Evolutionary conservation across 2,888 invertebrate species (phyloP).

Genomic region (Synanthedon formicaeformis): DNA sequence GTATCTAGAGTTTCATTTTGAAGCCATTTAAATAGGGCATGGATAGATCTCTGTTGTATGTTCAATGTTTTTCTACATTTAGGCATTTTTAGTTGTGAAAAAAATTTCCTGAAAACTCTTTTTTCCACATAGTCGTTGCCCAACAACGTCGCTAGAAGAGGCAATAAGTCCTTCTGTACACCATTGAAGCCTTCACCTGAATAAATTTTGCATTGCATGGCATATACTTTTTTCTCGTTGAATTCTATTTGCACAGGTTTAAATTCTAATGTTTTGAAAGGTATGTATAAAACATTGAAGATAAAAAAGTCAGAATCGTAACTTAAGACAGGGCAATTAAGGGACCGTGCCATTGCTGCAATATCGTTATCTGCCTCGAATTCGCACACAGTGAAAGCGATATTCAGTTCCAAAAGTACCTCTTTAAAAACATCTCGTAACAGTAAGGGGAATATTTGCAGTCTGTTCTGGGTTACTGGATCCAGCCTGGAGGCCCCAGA

Average conservation of each 20-base stretch:
- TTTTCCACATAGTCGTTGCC: slow-evolving; percentile 91
- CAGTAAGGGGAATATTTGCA: slow-evolving; percentile 80
- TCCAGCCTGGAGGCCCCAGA: slow-evolving; percentile 68
- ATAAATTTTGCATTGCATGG: slow-evolving; percentile 78
- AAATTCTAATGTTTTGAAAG: slow-evolving; percentile 75
- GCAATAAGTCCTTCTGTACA: slow-evolving; percentile 75
- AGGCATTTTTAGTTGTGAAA: slow-evolving; percentile 72
- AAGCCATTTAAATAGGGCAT: slow-evolving; percentile 81
- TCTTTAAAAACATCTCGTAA: slow-evolving; percentile 81
- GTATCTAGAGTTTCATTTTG: slow-evolving; percentile 76
- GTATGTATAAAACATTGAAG: slow-evolving; percentile 85
- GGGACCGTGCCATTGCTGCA: slow-evolving; percentile 81
- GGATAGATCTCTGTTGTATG: slow-evolving; percentile 77
- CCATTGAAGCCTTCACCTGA: slow-evolving; percentile 76
- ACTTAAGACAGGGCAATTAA: slow-evolving; percentile 89
- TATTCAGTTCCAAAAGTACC: slow-evolving; percentile 73
- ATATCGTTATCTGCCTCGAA: slow-evolving; percentile 93
- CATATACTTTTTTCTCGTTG: slow-evolving; percentile 37
- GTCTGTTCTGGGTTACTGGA: slow-evolving; percentile 61
- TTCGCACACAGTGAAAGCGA: slow-evolving; percentile 79
- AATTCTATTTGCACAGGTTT: slow-evolving; percentile 37
- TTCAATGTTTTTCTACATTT: slow-evolving; percentile 66
- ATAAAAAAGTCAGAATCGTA: slow-evolving; percentile 96
- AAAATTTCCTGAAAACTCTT: slow-evolving; percentile 77
- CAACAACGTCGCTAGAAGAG: slow-evolving; percentile 83